phyloP scores from a whole-genome alignment of 2,113 vertebrate species.

The Mesitornis unicolor region DNA sequence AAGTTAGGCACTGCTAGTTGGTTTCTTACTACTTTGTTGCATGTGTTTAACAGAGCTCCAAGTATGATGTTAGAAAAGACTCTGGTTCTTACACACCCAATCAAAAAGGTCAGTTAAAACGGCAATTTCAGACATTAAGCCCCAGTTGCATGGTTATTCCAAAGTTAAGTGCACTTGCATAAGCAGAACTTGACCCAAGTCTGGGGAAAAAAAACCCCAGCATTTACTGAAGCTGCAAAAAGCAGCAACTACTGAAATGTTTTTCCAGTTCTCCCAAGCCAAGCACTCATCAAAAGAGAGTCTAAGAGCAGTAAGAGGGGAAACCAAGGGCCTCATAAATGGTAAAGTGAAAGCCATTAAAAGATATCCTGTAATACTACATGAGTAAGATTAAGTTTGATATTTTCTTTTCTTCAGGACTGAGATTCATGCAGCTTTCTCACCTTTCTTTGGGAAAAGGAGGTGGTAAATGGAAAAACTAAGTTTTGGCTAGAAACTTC shows the following conservation, averaged over 20 bases:
- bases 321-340: background rate
- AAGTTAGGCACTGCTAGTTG: background rate
- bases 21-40: background rate
- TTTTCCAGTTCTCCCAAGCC: background rate
- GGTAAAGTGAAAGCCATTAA: background rate
- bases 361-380: background rate
- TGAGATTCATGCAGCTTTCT: background rate
- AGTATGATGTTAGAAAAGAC: background rate
- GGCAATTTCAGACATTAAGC: background rate
- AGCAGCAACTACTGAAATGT: background rate
- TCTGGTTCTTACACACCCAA: background rate
- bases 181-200: background rate
- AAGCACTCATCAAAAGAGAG: background rate
- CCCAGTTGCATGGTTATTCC: background rate
- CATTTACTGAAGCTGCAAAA: background rate
- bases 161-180: background rate
- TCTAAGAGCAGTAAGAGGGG: background rate
- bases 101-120: background rate
- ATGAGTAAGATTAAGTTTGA: background rate
- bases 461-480: background rate
- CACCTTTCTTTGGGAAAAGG: background rate
- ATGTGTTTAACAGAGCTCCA: background rate
- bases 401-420: background rate
- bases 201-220: rapidly evolving
- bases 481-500: background rate